Conservation (phyloP, 2,888 invertebrate genomes). For the Eupeodes luniger region DNA sequence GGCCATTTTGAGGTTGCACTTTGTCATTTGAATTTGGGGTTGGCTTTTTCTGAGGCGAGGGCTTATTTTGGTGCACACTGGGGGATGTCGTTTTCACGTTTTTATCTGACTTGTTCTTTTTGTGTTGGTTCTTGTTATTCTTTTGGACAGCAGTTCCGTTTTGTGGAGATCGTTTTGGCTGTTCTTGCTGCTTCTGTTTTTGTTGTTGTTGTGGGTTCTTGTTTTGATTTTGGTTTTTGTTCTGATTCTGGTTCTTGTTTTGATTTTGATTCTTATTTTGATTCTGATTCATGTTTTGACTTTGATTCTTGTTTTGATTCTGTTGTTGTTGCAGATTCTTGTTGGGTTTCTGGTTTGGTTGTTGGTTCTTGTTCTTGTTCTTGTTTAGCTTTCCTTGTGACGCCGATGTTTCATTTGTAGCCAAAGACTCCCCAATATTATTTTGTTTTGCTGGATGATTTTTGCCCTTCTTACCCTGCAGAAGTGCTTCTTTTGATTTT, state of each 20-base stretch:
- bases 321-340: slow-evolving; percentile 16
- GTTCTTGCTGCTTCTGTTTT: not conserved
- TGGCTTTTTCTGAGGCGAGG: not conserved
- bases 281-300: not conserved
- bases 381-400: slow-evolving; percentile 14
- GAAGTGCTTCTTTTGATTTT: not conserved
- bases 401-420: slow-evolving; percentile 34
- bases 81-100: not conserved
- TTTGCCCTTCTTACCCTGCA: slow-evolving; percentile 22
- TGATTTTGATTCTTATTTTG: slow-evolving; percentile 49
- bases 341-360: slow-evolving; percentile 11
- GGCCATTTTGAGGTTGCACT: not conserved
- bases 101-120: not conserved
- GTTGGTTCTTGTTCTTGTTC: slow-evolving; percentile 6
- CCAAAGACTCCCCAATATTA: not conserved
- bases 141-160: not conserved
- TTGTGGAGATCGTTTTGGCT: slow-evolving; percentile 1
- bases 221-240: slow-evolving; percentile 20
- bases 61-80: not conserved
- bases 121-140: slow-evolving; percentile 14
- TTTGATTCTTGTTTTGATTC: slow-evolving; percentile 46
- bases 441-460: slow-evolving; percentile 15
- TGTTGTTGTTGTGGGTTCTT: slow-evolving; percentile 7
- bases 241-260: slow-evolving; percentile 3
- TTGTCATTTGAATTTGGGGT: not conserved